A percentile compares a stretch with the other conserved stretches of the same genome.
These are phyloP conservation scores for Drosophila acutilabella DNA, from an alignment of 2,888 invertebrate genomes.

Conservation along the genomic window DNA sequence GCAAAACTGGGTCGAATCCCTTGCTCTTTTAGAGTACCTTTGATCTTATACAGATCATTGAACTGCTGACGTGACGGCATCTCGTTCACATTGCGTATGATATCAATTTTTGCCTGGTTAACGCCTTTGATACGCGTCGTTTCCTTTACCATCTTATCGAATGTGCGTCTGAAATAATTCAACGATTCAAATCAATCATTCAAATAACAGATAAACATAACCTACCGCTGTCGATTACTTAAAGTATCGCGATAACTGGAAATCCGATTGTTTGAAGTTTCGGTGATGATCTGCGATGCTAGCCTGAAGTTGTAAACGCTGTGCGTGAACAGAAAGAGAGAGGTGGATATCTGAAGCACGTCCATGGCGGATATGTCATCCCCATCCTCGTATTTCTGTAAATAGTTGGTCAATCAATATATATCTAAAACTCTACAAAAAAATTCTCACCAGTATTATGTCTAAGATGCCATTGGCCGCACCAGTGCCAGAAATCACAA, in stretches of 20 bases:
- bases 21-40: conserved; percentile 67
- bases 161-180: conserved; percentile 67
- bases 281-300: conserved; percentile 77
- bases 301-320: conserved; percentile 82
- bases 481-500: conserved; percentile 80
- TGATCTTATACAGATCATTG: conserved; percentile 81
- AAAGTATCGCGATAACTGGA: conserved; percentile 69
- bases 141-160: conserved; percentile 80
- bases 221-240: conserved; percentile 80
- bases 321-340: conserved; percentile 82
- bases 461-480: conserved; percentile 77
- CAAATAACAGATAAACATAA: too few relatives aligned
- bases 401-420: not conserved
- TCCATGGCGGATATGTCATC: conserved; percentile 78
- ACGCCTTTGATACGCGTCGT: conserved; percentile 74
- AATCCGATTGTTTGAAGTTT: conserved; percentile 67
- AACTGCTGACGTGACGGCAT: conserved; percentile 81
- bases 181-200: too few relatives aligned
- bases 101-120: conserved; percentile 72
- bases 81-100: conserved; percentile 81
- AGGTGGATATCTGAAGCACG: conserved; percentile 77
- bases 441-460: conserved; percentile 72
- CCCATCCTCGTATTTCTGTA: conserved; percentile 75
- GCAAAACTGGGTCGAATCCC: conserved; percentile 77
- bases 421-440: not conserved